These are phyloP conservation scores for Acrobasis consociella DNA, from an alignment of 2,888 invertebrate species.

Conservation along the genomic window DNA sequence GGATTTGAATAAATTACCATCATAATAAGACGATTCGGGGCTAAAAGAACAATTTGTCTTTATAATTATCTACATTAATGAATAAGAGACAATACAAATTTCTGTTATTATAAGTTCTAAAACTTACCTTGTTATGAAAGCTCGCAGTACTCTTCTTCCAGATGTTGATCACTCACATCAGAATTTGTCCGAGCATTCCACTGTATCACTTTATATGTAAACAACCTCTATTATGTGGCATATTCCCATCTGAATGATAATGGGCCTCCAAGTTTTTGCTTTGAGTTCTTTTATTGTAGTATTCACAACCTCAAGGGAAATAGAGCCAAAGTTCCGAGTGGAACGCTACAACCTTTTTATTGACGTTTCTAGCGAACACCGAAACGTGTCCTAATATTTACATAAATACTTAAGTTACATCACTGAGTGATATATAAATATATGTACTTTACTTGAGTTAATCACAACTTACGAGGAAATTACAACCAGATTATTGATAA, in stretches of 20 bases:
- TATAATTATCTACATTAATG: conserved; percentile 15
- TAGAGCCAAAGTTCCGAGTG: conserved; percentile 51
- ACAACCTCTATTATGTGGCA: conserved; percentile 44
- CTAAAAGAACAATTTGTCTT: conserved; percentile 17
- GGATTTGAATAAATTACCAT: conserved; percentile 21
- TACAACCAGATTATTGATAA: conserved; percentile 67
- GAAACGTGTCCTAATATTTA: conserved; percentile 51
- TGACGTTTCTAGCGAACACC: conserved; percentile 55
- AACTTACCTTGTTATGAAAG: conserved; percentile 17
- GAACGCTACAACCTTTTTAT: conserved; percentile 55
- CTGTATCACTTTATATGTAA: conserved; percentile 46
- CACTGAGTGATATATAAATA: conserved; percentile 59
- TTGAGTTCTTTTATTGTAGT: conserved; percentile 64
- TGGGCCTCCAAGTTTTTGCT: conserved; percentile 57
- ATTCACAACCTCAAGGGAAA: conserved; percentile 78
- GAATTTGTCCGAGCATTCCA: conserved; percentile 53
- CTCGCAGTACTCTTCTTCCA: conserved; percentile 11
- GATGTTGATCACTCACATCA: conserved; percentile 38
- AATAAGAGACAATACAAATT: not conserved
- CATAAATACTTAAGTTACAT: conserved; percentile 53
- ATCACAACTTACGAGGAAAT: conserved; percentile 72
- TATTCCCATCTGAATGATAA: conserved; percentile 61
- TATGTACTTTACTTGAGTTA: conserved; percentile 59
- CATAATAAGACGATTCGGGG: not conserved
- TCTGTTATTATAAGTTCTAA: not conserved